Conservation (phyloP, 2,797 vertebrate genomes). For the Pristis pectinata region DNA sequence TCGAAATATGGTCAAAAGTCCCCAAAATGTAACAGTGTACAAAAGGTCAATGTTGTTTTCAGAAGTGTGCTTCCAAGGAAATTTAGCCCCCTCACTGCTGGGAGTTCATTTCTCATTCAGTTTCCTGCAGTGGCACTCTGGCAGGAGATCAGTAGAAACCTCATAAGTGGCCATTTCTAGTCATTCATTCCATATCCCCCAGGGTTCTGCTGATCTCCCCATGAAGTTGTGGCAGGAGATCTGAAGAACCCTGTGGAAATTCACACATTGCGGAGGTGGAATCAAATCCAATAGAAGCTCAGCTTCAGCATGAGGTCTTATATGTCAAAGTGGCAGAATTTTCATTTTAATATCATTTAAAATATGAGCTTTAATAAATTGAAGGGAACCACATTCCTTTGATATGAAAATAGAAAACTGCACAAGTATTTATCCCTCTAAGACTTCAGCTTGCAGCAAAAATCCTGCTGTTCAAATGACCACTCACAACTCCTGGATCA, state of each 20-base stretch:
- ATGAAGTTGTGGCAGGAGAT: neutral
- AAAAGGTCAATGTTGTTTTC: neutral
- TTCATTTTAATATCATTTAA: neutral
- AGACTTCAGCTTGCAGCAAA: neutral
- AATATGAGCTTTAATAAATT: neutral
- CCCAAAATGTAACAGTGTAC: neutral
- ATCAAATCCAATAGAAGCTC: neutral
- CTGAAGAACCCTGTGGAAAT: neutral
- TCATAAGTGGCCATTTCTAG: neutral
- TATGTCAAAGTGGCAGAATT: neutral
- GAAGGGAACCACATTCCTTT: neutral
- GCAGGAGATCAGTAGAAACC: neutral
- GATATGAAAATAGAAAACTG: neutral
- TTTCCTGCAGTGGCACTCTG: neutral
- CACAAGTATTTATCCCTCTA: neutral
- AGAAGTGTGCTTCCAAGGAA: neutral
- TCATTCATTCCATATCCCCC: neutral
- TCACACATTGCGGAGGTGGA: neutral
- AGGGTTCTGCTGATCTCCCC: neutral
- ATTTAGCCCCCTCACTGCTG: neutral
- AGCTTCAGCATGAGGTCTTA: neutral
- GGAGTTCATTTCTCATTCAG: neutral
- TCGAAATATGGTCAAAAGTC: neutral
- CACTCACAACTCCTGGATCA: neutral
- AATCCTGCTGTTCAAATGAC: neutral